These are phyloP conservation scores for Litoditis marina DNA, from an alignment of 2,888 invertebrate species.

Conservation along the genomic window DNA sequence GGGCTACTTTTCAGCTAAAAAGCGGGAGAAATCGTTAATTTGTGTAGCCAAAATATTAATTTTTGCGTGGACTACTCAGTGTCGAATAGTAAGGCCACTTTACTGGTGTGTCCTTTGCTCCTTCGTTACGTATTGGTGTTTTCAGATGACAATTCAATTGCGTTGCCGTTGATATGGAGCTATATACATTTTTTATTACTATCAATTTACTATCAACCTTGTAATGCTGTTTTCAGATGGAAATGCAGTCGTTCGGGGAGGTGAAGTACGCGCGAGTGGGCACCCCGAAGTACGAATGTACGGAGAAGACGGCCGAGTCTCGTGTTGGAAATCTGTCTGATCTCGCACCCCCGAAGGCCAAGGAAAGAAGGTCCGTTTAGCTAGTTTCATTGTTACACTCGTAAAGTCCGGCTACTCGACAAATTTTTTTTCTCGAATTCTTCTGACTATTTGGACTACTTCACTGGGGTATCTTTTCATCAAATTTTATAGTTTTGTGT, in stretches of 20 bases:
- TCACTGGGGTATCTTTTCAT: too few relatives aligned
- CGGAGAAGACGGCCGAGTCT: slow-evolving; percentile 45
- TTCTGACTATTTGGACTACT: too few relatives aligned
- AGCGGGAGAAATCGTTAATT: too few relatives aligned
- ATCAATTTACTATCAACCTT: slow-evolving; percentile 4
- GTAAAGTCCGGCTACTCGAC: neutral
- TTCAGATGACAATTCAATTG: too few relatives aligned
- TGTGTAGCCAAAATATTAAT: too few relatives aligned
- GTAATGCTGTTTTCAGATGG: slow-evolving; percentile 34
- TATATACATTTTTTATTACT: slow-evolving; percentile 15
- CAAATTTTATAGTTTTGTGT: too few relatives aligned
- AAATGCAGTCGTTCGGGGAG: slow-evolving; percentile 44
- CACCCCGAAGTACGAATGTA: slow-evolving; percentile 35
- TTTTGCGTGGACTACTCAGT: too few relatives aligned
- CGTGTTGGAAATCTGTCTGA: slow-evolving; percentile 22
- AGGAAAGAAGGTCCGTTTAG: slow-evolving; percentile 1
- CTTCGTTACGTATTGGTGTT: too few relatives aligned
- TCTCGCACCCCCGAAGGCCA: slow-evolving; percentile 10
- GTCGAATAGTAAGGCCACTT: too few relatives aligned
- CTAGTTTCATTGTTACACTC: neutral
- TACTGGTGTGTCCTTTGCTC: too few relatives aligned
- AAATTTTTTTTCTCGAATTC: slow-evolving; percentile 6
- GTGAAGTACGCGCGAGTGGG: slow-evolving; percentile 36
- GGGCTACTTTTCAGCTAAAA: slow-evolving; percentile 8
- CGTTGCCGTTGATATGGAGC: too few relatives aligned